phyloP scores from a whole-genome alignment of 2,113 vertebrate genomes.

The Cottus gobio region DNA sequence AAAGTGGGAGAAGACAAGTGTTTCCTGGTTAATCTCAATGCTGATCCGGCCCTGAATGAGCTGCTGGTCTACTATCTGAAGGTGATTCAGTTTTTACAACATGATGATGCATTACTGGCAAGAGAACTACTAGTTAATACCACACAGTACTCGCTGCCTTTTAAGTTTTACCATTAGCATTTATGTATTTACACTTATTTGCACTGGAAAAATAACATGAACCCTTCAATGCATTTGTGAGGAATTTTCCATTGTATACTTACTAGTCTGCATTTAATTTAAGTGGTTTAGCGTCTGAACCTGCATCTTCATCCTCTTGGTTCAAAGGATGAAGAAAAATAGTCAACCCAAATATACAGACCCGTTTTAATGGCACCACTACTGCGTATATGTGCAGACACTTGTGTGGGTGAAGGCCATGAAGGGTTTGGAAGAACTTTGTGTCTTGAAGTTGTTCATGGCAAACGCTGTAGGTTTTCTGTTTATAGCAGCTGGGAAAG shows the following conservation, averaged over 20 bases:
- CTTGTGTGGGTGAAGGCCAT: neutral
- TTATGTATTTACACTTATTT: neutral
- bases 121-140: neutral
- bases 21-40: conserved; percentile 97
- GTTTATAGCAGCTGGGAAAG: neutral
- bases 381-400: neutral
- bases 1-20: conserved; percentile 98
- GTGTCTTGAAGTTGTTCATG: neutral
- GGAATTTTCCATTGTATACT: neutral
- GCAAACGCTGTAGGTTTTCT: neutral
- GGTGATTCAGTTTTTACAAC: conserved; percentile 76
- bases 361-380: neutral
- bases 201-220: neutral
- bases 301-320: neutral
- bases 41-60: conserved; percentile 97
- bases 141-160: neutral
- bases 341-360: neutral
- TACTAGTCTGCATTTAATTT: neutral
- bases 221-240: neutral
- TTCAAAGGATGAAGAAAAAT: neutral
- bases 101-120: neutral
- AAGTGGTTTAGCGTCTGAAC: neutral
- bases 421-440: neutral
- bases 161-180: neutral
- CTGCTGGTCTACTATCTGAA: conserved; percentile 98